Evolutionary conservation across 2,797 vertebrate species (phyloP).

Genomic region (Coluber constrictor): DNA sequence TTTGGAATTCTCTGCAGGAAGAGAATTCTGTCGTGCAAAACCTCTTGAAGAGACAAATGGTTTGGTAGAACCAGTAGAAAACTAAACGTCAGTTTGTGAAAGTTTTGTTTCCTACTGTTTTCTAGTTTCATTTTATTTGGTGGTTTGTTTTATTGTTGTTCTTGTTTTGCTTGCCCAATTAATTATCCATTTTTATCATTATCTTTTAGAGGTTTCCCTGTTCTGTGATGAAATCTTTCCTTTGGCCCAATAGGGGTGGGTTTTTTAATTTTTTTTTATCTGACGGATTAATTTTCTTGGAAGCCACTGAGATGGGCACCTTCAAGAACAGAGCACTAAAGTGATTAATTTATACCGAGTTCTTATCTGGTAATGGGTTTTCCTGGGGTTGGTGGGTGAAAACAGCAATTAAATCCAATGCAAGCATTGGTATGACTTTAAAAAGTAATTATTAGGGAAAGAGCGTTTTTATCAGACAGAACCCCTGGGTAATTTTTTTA

Average conservation of each 20-base stretch:
- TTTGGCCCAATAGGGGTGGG: rapidly evolving
- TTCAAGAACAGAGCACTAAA: conserved; percentile 21
- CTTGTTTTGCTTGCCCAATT: background rate
- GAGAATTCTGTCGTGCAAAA: background rate
- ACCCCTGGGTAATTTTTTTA: conserved; percentile 28
- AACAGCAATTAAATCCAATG: conserved; percentile 58
- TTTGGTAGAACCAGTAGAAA: background rate
- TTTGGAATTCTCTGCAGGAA: background rate
- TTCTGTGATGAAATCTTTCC: background rate
- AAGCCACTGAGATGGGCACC: background rate
- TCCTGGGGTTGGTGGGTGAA: conserved; percentile 43
- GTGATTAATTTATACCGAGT: conserved; percentile 39
- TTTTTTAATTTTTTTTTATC: background rate
- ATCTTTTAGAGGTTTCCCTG: background rate
- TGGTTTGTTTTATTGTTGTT: rapidly evolving
- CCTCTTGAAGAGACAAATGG: background rate
- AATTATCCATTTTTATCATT: rapidly evolving
- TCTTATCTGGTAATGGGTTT: conserved; percentile 41
- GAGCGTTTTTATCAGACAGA: conserved; percentile 20
- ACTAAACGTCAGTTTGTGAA: background rate
- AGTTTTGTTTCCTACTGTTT: background rate
- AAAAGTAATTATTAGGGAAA: conserved; percentile 61
- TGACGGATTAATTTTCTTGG: conserved; percentile 43
- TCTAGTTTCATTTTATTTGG: background rate
- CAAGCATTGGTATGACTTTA: conserved; percentile 49